Base-by-base conservation (phyloP, 2,888 invertebrate species). In the Agriopis aurantiaria region DNA sequence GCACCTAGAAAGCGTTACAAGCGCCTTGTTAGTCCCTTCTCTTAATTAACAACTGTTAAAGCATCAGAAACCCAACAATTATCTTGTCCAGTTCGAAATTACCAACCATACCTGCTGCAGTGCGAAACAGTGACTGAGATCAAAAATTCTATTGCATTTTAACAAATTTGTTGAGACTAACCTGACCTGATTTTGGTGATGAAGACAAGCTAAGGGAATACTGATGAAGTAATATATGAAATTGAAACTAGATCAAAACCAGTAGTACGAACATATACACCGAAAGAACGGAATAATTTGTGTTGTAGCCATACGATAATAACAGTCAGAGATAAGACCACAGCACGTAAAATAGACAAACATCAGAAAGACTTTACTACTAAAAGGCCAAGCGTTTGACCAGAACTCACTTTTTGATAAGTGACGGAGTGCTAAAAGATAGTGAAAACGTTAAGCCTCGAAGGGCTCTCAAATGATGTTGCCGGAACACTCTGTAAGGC, bases 11-110 rank as follows among this genome's bases (percentile, higher is more conserved):
- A 75, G 75, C 73, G 69, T 72, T 76, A 72, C 75, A 63, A 69
- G 75, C 70, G 73, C 71, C 82, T 81, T 78, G 80, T 83, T 82
- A 81, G 74, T 79, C 77, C 79, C 80, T 81, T 81, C 79, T 77
- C 77, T 74, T 83, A 83, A 86, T 86, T 81, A 82, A 77, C 68
- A 66, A 70, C 66, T 72, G 76, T 69, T 79, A 75, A 78, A 79
- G 78, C 78, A 78, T 82, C 74, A 78, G 80, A 82, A 81, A 76
- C 78, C 77, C 79, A 69, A 74, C 82, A 84, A 89, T 88, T 88
- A 87, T 83, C 81, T 77, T 84, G 86, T 88, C 86, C 75, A 73
- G 72, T 64, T 75, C 66, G 68, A 80, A 80, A 80, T 81, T 81
- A 78, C 76, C 45, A 60, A 64, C 63, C 59, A 66, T 62, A 46